Conservation (phyloP, 2,797 vertebrate species). For the Meda fulgida region DNA sequence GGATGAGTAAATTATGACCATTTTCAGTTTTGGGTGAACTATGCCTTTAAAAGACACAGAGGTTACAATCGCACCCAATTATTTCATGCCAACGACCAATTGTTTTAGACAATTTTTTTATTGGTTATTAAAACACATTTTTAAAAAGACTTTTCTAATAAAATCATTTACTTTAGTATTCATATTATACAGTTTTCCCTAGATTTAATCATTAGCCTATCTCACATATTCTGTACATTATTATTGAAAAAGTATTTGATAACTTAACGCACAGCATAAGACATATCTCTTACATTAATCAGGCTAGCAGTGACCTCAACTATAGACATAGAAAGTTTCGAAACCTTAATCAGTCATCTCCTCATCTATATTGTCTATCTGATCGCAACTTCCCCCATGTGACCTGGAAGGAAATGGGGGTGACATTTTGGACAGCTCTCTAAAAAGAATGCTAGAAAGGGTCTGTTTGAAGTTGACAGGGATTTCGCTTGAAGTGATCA, state of each 20-base stretch:
- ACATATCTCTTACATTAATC: neutral
- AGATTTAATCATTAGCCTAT: neutral
- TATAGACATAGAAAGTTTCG: constrained; percentile 4
- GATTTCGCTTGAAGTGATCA: constrained; percentile 54
- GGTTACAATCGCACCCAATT: neutral
- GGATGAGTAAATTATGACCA: no score
- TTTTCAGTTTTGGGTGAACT: no score
- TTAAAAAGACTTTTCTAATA: neutral
- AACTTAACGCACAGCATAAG: neutral
- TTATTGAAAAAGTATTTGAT: neutral
- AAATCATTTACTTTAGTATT: neutral
- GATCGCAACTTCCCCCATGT: constrained; percentile 10
- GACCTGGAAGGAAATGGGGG: constrained; percentile 48
- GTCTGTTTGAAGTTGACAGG: constrained; percentile 75
- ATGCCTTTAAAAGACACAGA: neutral
- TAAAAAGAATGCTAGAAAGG: constrained; percentile 75
- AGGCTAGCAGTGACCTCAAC: neutral
- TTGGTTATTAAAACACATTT: neutral
- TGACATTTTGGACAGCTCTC: constrained; percentile 74
- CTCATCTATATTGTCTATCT: neutral
- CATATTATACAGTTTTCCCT: neutral
- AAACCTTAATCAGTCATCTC: constrained; percentile 38
- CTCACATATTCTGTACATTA: neutral
- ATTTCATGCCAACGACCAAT: neutral
- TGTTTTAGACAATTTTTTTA: neutral